These are phyloP conservation scores for Glossophaga mutica DNA, from an alignment of 2,797 vertebrate genomes.

Conservation along the genomic window DNA sequence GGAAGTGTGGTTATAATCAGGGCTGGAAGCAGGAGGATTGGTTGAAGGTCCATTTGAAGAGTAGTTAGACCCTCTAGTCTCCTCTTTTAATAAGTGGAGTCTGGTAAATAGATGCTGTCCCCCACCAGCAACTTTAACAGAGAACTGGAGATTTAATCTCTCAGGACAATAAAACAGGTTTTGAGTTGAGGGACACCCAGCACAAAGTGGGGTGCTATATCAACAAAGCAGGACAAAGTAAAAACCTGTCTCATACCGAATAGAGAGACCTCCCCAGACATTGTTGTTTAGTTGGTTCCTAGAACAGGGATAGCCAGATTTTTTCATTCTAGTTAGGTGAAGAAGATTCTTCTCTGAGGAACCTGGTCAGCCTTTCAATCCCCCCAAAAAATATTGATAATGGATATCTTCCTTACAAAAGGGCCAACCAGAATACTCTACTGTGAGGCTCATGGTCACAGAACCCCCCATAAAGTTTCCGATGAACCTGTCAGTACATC, in stretches of 20 bases:
- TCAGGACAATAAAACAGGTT: neutral
- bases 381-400: neutral
- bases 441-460: neutral
- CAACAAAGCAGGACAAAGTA: neutral
- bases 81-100: neutral
- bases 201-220: neutral
- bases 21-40: neutral
- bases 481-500: neutral
- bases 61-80: neutral
- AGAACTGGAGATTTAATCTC: neutral
- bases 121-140: neutral
- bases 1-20: neutral
- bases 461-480: neutral
- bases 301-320: neutral
- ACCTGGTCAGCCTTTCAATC: neutral
- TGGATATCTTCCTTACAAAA: neutral
- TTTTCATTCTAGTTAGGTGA: neutral
- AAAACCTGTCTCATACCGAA: neutral
- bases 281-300: neutral
- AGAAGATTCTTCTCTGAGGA: neutral
- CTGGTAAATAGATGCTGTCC: neutral
- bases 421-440: neutral
- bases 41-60: neutral
- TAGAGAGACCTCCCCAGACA: neutral
- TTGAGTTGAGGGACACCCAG: neutral